Base-by-base conservation (phyloP, 2,888 invertebrate species). In the Icerya purchasi region DNA sequence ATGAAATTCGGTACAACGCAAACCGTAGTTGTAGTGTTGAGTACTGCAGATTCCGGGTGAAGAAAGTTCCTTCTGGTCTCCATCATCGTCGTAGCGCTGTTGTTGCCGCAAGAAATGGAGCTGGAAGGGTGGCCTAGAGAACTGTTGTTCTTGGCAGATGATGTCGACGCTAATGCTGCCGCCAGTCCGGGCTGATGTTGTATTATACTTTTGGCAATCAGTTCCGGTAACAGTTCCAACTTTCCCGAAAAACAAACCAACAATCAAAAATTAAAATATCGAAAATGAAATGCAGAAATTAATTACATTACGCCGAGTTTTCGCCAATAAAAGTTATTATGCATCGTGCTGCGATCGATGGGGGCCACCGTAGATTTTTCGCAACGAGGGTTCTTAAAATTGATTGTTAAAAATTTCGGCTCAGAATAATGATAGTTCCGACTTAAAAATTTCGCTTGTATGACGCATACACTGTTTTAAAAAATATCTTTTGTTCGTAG, bases 151-250 rank as follows among this genome's bases (percentile, higher is more conserved):
- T 5, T 36, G 25, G 61, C 56, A 19, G 62, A 61, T n/a, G n/a
- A n/a, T n/a, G n/a, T n/a, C n/a, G n/a, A n/a, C n/a, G n/a, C n/a
- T 8, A 23, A 10, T 19, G 23, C 36, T 20, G 22, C 54, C n/a
- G 36, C 18, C 62, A 67, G 72, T 68, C 69, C 75, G 67, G 79
- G 80, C 67, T 84, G 73, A 68, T 66, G 71, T 69, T 70, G 76
- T 67, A 79, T 80, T 66, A 84, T 73, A 68, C 83, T 83, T 66
- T 83, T 75, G 56, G 86, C 81, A 72, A 90, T 78, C 66, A 87
- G 78, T 67, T 89, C 89, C 60, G 90, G 90, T 68, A 91, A 75
- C 68, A 80, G 78, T 69, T 89, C 89, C 70, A 90, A 75, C 75
- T 89, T n/a, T n/a, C n/a, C n/a, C n/a, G n/a, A n/a, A n/a, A n/a